These are phyloP conservation scores for Caretta caretta DNA, from an alignment of 2,113 vertebrate species.

Conservation along the genomic window DNA sequence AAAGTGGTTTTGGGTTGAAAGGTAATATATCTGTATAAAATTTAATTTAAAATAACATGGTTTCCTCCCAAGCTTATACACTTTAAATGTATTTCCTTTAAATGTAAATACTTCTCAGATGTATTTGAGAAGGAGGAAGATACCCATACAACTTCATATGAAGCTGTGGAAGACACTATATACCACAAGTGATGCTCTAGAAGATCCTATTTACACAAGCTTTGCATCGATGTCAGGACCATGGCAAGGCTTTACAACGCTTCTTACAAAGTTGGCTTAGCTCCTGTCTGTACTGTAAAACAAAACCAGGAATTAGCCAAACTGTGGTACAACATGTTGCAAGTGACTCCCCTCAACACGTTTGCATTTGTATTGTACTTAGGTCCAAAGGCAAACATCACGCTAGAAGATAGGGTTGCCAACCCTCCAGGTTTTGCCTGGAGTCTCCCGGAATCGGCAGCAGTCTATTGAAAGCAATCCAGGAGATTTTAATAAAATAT, in stretches of 20 bases:
- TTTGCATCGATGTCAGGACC: background rate
- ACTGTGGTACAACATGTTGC: background rate
- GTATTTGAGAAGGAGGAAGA: background rate
- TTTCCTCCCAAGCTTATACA: background rate
- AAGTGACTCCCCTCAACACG: background rate
- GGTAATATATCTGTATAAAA: background rate
- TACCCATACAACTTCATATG: background rate
- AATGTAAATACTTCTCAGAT: background rate
- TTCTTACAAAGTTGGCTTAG: background rate
- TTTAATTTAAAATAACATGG: background rate
- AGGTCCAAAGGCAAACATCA: background rate
- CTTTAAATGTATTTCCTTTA: background rate
- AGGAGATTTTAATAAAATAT: no score
- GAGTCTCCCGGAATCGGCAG: no score
- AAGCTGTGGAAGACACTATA: background rate
- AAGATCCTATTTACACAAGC: background rate
- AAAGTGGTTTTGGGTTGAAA: background rate
- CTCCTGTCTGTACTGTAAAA: background rate
- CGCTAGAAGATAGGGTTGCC: background rate
- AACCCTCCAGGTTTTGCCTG: no score
- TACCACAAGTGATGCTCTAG: background rate
- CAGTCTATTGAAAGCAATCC: no score
- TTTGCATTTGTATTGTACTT: background rate
- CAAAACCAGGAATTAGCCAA: background rate
- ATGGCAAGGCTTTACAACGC: background rate